Evolutionary conservation across 2,888 invertebrate species (phyloP), one percentile per base, ranked within the genome.

Genomic region (Metalampra italica): DNA sequence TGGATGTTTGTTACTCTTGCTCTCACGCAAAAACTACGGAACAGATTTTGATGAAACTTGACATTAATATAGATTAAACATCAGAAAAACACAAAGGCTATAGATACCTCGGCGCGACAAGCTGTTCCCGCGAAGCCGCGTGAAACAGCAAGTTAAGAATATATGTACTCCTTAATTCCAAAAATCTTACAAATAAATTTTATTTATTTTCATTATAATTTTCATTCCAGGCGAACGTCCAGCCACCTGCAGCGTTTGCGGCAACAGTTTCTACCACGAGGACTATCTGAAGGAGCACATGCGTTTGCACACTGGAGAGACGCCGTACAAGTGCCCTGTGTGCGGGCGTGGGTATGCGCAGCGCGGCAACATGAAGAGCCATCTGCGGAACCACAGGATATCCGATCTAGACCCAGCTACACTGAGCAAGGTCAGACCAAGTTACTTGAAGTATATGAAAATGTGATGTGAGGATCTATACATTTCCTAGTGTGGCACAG

Each of bases 231-330:
- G 90, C 39, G 71, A 78, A 46, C 67, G 90, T 38, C 90, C 90
- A 55, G 86, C 85, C 1, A 72, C 78, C 7, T 90, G 90, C 57
- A 63, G 59, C 5, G 68, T 82, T 14, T 90, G 90, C 56, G 77
- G 76, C 1, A 72, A 78, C 3, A 70, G 82, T 45, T 90, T 90
- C 62, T 86, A 66, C 59, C 88, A 89, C 34, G 77, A 78, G 43
- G 84, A 83, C 43, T 90, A 90, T 56, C 64, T 90, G 1, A 85
- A 71, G 22, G 85, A 89, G 49, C 90, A 90, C 52, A 85, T 84
- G 84, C 64, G 88, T 29, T 72, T 90, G 1, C 90, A 90, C 49
- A 90, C 90, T 0, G 90, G 90, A 0, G 90, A 90, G 52, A 86
- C 84, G 1, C 90, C 90, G 11, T 90, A 80, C 59, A 86, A 87